These are phyloP conservation scores for Hoplodrina ambigua DNA, from an alignment of 2,888 invertebrate species.

Conservation along the genomic window DNA sequence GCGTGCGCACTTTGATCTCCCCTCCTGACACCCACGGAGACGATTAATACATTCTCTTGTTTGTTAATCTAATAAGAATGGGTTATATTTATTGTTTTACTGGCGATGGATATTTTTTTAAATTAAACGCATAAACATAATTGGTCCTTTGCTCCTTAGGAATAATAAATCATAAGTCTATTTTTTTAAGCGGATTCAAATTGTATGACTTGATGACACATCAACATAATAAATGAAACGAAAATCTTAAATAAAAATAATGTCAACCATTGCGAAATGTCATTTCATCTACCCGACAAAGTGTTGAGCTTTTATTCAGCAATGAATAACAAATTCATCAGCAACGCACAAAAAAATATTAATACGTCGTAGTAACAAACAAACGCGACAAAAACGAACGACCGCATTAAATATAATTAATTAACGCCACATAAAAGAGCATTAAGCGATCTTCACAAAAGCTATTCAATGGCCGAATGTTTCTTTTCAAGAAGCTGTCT, in stretches of 20 bases:
- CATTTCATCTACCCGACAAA: conserved; percentile 62
- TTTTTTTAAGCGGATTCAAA: not conserved
- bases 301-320: conserved; percentile 59
- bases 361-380: conserved; percentile 60
- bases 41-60: conserved; percentile 63
- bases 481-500: conserved; percentile 82
- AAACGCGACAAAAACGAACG: conserved; percentile 72
- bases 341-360: conserved; percentile 59
- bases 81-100: conserved; percentile 47
- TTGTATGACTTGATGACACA: conserved; percentile 21
- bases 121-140: not conserved
- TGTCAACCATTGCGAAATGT: conserved; percentile 60
- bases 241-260: conserved; percentile 27
- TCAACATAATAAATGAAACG: conserved; percentile 31
- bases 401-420: conserved; percentile 87
- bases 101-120: conserved; percentile 7
- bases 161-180: not conserved
- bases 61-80: conserved; percentile 53
- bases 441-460: conserved; percentile 74
- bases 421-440: conserved; percentile 81
- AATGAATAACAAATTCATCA: conserved; percentile 67
- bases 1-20: conserved; percentile 71
- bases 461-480: conserved; percentile 75
- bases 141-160: conserved; percentile 3
- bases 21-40: conserved; percentile 62